Evolutionary conservation across 2,797 vertebrate genomes (phyloP), one percentile per base, ranked within the genome.

Genomic region (Pseudochaenichthys georgianus): DNA sequence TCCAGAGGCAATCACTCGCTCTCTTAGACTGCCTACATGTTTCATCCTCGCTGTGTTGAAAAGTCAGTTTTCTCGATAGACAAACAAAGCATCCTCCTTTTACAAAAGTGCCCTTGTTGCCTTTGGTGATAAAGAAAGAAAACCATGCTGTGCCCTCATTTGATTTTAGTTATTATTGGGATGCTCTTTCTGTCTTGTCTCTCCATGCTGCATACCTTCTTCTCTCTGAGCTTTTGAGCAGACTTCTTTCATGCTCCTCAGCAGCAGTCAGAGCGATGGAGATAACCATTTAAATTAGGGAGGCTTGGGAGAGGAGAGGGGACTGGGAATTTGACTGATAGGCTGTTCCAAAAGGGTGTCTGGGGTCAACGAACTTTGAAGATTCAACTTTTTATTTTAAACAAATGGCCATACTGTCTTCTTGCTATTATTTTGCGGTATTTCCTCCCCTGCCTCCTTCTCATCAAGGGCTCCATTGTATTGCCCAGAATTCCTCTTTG

Each of bases 201-300:
- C 66, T 67, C 50, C 38, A 42, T 83, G 66, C 73, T 15, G 19
- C 42, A 23, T 38, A 31, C 60, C 75, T 21, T 63, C 75, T 69
- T 73, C 77, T 81, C 69, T 34, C 59, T 41, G 61, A 87, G 75
- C 73, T 81, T 91, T 77, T 81, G 75, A 87, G 71, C 73, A 3
- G 62, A 50, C 73, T 86, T 84, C 78, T 82, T 87, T 90, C 73
- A 87, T 85, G 79, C 79, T 89, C 67, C 75, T 80, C 72, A 73
- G 81, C 78, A 78, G 73, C 69, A 84, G 74, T 84, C 69, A 72
- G 78, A 76, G 58, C 59, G 76, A 84, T 62, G 66, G 69, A 84
- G 81, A 89, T 89, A 83, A 82, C 60, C n/a, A 72, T 87, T 87
- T 83, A 84, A 91, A 88, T 81, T 66, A 88, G 82, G 64, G 73